phyloP scores from a whole-genome alignment of 2,888 invertebrate species.

The Caenorhabditis doughertyi region DNA sequence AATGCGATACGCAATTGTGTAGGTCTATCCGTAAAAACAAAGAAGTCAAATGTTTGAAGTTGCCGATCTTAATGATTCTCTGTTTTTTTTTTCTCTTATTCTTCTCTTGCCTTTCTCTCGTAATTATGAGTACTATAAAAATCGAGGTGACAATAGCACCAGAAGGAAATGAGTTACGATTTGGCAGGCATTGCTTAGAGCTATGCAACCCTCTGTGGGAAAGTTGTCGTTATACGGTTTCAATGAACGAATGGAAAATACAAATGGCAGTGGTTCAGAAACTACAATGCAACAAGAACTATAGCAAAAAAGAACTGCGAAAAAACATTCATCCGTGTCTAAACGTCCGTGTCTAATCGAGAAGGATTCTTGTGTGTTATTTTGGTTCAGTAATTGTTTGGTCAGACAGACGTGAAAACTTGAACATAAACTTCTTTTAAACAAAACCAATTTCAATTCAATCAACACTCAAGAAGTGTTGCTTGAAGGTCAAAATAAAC shows the following conservation, averaged over 20 bases:
- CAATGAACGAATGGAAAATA: neutral
- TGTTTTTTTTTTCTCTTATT: slow-evolving; percentile 2
- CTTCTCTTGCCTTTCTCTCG: slow-evolving; percentile 4
- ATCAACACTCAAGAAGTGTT: neutral
- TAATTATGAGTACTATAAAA: neutral
- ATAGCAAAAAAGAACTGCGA: neutral
- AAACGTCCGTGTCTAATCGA: slow-evolving; percentile 20
- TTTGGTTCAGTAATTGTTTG: neutral
- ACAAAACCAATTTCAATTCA: neutral
- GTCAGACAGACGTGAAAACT: neutral
- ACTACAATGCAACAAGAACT: too few relatives aligned
- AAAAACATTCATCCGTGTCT: neutral
- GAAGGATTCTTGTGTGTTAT: neutral
- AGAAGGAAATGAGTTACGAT: slow-evolving; percentile 30
- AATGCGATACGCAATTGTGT: slow-evolving; percentile 46
- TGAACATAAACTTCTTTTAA: neutral
- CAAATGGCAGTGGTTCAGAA: too few relatives aligned
- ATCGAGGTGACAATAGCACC: slow-evolving; percentile 8
- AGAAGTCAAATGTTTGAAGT: slow-evolving; percentile 28
- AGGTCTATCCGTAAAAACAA: slow-evolving; percentile 1
- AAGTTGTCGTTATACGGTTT: slow-evolving; percentile 12
- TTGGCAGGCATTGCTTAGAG: neutral
- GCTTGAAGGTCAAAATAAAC: neutral
- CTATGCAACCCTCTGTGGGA: slow-evolving; percentile 23
- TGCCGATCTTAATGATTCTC: slow-evolving; percentile 22